Evolutionary conservation across 2,113 vertebrate genomes (phyloP).

Genomic region (Otolemur garnettii): DNA sequence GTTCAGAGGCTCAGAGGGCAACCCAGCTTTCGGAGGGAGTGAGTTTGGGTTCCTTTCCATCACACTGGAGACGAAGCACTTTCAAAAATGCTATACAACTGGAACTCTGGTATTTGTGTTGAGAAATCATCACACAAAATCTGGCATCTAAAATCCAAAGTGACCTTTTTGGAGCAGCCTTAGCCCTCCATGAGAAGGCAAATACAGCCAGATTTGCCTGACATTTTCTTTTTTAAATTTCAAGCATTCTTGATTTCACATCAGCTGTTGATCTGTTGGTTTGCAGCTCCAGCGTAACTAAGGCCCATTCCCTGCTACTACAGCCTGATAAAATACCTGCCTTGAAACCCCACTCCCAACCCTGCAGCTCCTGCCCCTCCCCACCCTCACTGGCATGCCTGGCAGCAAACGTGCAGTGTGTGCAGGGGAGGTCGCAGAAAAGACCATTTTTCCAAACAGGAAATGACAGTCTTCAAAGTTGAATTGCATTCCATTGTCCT

Average conservation of each 20-base stretch:
- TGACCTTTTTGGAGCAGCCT: conserved; percentile 63
- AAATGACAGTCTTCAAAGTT: conserved; percentile 35
- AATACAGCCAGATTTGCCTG: conserved; percentile 13
- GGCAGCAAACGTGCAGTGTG: not conserved
- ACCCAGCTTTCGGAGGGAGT: not conserved
- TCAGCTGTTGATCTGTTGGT: conserved; percentile 54
- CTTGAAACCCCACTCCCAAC: accelerated
- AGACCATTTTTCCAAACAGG: conserved; percentile 47
- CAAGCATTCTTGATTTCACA: not conserved
- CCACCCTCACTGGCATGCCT: not conserved
- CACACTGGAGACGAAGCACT: not conserved
- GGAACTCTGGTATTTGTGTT: conserved; percentile 42
- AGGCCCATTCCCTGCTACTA: not conserved
- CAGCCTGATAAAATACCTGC: conserved; percentile 16
- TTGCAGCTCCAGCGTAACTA: conserved; percentile 34
- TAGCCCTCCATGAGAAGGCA: conserved; percentile 35
- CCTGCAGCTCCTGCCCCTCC: not conserved
- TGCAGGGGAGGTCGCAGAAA: not conserved
- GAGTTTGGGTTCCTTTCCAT: not conserved
- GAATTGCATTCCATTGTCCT: not conserved
- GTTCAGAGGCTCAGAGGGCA: not conserved
- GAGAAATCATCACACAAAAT: conserved; percentile 46
- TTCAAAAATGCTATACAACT: not conserved
- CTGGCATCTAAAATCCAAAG: conserved; percentile 52
- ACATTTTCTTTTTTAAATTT: conserved; percentile 72